Conservation (phyloP, 1,140 invertebrate species). For the Drosophila kurseongensis region DNA sequence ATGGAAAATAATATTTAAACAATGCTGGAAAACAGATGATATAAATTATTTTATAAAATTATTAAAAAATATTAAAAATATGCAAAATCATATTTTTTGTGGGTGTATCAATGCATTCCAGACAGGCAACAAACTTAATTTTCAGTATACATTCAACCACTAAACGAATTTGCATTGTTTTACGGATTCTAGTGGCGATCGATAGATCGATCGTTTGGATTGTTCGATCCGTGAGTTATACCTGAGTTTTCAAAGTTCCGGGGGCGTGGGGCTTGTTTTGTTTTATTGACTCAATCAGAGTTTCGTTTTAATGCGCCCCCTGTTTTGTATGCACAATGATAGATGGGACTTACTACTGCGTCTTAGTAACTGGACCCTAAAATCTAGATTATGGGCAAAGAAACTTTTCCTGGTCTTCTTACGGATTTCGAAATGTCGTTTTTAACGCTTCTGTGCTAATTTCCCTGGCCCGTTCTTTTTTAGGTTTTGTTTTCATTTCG, state of each 20-base stretch:
- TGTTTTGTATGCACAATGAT: conserved; percentile 31
- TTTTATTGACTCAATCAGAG: conserved; percentile 13
- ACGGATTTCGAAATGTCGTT: conserved; percentile 34
- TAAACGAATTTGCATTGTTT: conserved; percentile 41
- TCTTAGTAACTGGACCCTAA: conserved; percentile 28
- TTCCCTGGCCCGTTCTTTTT: conserved; percentile 35
- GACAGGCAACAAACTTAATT: background rate
- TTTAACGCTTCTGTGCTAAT: conserved; percentile 51
- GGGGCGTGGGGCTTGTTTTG: background rate
- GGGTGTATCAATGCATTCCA: conserved; percentile 1
- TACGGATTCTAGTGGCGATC: conserved; percentile 24
- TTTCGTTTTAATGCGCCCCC: conserved; percentile 1
- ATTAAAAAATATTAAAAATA: background rate
- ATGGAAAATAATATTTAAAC: no score
- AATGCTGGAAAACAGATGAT: no score
- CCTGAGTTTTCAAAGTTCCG: conserved; percentile 13
- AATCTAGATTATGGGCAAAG: conserved; percentile 37
- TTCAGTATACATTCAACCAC: conserved; percentile 3
- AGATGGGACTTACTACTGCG: conserved; percentile 1
- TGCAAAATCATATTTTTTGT: background rate
- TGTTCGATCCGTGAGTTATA: background rate
- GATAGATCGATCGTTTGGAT: conserved; percentile 2
- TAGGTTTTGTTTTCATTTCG: conserved; percentile 37
- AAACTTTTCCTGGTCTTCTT: conserved; percentile 33
- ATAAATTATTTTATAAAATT: no score